Conservation (phyloP, 2,113 vertebrate species). For the Probosciger aterrimus region DNA sequence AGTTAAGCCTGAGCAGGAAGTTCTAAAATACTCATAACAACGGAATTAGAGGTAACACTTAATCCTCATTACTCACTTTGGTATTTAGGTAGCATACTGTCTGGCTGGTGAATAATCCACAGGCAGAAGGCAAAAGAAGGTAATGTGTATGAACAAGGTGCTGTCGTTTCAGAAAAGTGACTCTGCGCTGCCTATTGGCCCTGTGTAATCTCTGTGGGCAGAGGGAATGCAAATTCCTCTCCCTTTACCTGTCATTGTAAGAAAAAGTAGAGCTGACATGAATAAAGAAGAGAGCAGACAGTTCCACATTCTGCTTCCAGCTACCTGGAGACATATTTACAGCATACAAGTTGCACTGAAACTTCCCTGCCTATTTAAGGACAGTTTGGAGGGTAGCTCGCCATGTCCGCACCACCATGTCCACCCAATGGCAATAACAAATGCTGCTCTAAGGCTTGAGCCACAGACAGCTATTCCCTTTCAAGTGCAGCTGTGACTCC, state of each 20-base stretch:
- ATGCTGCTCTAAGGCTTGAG: neutral
- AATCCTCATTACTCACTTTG: slow-evolving; percentile 41
- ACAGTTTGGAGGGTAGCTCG: neutral
- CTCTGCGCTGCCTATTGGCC: neutral
- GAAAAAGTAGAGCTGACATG: neutral
- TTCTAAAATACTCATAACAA: slow-evolving; percentile 13
- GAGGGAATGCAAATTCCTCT: slow-evolving; percentile 3
- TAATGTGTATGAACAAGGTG: neutral
- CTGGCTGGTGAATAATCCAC: slow-evolving; percentile 21
- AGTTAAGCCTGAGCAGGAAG: slow-evolving; percentile 58
- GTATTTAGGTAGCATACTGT: slow-evolving; percentile 33
- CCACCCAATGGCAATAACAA: neutral
- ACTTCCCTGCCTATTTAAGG: neutral
- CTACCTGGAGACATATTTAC: neutral
- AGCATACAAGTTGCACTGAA: accelerated
- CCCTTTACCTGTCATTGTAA: neutral
- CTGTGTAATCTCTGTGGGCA: neutral
- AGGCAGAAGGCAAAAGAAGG: slow-evolving; percentile 17
- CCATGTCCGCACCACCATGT: neutral
- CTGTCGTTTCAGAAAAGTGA: neutral
- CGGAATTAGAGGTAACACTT: slow-evolving; percentile 37
- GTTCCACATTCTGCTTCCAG: neutral
- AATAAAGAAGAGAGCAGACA: neutral
- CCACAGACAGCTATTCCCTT: neutral
- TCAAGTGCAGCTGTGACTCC: neutral